Conservation (phyloP, 2,113 vertebrate genomes). For the Bubo scandiacus region DNA sequence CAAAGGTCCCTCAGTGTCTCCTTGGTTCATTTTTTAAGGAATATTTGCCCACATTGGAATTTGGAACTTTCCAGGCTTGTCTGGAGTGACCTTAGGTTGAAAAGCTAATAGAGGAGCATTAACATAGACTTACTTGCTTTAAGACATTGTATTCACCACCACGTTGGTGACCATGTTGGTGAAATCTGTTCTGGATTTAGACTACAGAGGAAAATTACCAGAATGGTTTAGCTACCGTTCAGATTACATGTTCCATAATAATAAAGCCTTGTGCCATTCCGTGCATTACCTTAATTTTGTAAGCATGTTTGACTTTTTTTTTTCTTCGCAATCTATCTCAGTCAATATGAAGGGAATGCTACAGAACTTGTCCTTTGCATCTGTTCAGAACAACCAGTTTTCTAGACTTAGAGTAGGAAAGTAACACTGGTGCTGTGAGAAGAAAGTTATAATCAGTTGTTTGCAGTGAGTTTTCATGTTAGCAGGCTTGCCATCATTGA, state of each 20-base stretch:
- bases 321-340: neutral
- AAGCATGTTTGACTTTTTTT: neutral
- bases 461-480: neutral
- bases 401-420: neutral
- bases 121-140: neutral
- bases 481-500: fast-evolving
- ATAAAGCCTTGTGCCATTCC: neutral
- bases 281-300: neutral
- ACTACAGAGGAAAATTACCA: neutral
- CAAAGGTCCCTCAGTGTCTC: neutral
- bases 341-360: neutral
- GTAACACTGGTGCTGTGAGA: neutral
- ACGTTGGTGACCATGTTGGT: neutral
- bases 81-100: neutral
- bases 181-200: neutral
- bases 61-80: neutral
- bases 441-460: neutral
- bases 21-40: neutral
- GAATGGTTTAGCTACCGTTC: neutral
- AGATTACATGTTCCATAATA: neutral
- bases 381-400: neutral
- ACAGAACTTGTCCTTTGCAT: neutral
- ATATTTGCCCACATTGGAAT: neutral
- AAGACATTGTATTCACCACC: neutral
- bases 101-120: neutral